These are phyloP conservation scores for Lordiphosa andalusiaca DNA, from an alignment of 2,888 invertebrate species.

Conservation along the genomic window DNA sequence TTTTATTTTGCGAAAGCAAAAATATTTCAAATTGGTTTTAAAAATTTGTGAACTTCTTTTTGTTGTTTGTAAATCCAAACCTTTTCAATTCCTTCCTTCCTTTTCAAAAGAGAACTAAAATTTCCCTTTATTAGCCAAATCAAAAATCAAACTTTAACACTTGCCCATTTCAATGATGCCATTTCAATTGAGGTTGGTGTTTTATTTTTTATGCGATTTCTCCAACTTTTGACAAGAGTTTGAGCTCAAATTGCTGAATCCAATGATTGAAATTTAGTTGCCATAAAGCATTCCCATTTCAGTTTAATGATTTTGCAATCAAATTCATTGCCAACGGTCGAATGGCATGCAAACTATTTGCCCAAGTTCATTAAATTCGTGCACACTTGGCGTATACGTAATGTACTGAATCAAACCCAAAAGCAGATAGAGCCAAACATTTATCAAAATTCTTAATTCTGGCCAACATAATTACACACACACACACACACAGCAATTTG, in stretches of 20 bases:
- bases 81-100: no score
- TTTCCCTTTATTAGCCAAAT: no score
- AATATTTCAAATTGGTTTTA: no score
- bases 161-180: no score
- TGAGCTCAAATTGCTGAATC: neutral
- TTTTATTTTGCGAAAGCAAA: no score
- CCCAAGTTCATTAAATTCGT: constrained; percentile 11
- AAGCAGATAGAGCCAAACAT: constrained; percentile 26
- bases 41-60: no score
- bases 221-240: constrained; percentile 3
- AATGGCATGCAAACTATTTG: constrained; percentile 22
- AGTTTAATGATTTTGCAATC: constrained; percentile 24
- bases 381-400: constrained; percentile 38
- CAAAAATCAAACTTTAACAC: no score
- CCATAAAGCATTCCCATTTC: constrained; percentile 4
- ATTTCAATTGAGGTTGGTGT: no score
- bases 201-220: no score
- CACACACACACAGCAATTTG: constrained; percentile 22
- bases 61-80: no score
- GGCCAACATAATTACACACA: constrained; percentile 41
- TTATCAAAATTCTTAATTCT: constrained; percentile 43
- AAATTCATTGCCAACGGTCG: constrained; percentile 2
- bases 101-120: no score
- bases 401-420: constrained; percentile 24
- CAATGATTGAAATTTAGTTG: constrained; percentile 25